phyloP scores from a whole-genome alignment of 35 echinoderm and acorn worm genomes.

The Ophiothrix spiculata region DNA sequence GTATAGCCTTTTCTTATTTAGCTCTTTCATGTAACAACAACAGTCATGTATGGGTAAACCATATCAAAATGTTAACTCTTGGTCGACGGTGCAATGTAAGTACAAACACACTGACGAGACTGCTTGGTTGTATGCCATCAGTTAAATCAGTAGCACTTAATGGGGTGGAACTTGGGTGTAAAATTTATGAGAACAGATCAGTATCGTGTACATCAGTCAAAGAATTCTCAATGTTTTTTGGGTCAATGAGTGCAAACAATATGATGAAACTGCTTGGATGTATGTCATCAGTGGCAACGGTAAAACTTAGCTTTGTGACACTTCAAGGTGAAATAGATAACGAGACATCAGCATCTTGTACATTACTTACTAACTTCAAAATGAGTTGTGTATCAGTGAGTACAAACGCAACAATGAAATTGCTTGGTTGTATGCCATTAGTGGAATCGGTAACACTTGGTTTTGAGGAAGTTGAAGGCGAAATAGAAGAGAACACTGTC shows the following conservation, averaged over 20 bases:
- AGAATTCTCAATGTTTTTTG: not conserved
- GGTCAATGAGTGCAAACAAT: not conserved
- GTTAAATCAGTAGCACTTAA: not conserved
- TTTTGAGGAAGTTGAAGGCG: not conserved
- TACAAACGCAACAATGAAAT: not conserved
- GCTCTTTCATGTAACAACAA: no score
- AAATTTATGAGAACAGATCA: not conserved
- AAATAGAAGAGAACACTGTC: no score
- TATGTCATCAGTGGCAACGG: not conserved
- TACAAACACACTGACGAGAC: not conserved
- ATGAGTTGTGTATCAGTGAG: not conserved
- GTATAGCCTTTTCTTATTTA: no score
- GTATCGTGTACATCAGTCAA: not conserved
- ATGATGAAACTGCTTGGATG: not conserved
- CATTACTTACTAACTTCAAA: not conserved
- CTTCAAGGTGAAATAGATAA: not conserved
- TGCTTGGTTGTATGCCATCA: not conserved
- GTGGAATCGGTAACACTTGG: not conserved
- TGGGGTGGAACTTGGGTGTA: not conserved
- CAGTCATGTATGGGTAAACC: no score
- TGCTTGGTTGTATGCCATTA: slow-evolving; percentile 7
- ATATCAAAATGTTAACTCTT: no score
- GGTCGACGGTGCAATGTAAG: no score
- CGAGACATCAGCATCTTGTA: not conserved
- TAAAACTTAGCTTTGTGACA: not conserved